phyloP scores from a whole-genome alignment of 2,888 invertebrate genomes.

The Pollenia amentaria region DNA sequence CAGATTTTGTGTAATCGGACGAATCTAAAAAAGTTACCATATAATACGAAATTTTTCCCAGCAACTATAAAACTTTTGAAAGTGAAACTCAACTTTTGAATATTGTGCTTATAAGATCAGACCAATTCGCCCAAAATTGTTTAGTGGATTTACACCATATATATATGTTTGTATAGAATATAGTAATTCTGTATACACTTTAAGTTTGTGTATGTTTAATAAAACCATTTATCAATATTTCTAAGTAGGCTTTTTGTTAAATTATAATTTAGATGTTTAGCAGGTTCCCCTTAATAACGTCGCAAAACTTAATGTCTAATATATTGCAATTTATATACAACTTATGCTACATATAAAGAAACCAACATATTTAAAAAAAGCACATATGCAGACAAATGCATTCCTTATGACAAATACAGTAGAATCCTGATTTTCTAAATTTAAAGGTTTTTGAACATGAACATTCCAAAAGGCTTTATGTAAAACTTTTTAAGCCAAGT shows the following conservation, averaged over 20 bases:
- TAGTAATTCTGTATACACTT: not conserved
- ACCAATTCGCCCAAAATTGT: not conserved
- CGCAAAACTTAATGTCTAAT: constrained; percentile 50
- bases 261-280: constrained; percentile 72
- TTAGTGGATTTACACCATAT: not conserved
- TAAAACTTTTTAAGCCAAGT: too few relatives aligned
- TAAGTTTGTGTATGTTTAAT: not conserved
- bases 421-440: too few relatives aligned
- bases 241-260: constrained; percentile 69
- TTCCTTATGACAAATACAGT: not conserved
- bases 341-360: not conserved
- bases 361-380: not conserved
- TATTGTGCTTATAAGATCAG: too few relatives aligned
- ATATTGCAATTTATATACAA: constrained; percentile 44
- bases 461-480: too few relatives aligned
- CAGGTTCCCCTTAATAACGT: constrained; percentile 35
- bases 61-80: too few relatives aligned
- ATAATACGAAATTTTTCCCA: too few relatives aligned
- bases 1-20: too few relatives aligned
- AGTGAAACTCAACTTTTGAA: too few relatives aligned
- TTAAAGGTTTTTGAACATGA: too few relatives aligned
- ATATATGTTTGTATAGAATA: not conserved
- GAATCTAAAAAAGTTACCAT: too few relatives aligned
- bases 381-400: not conserved
- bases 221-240: constrained; percentile 66